These are phyloP conservation scores for Petrocephalus zakoni DNA, from an alignment of 2,113 vertebrate species.

Conservation along the genomic window DNA sequence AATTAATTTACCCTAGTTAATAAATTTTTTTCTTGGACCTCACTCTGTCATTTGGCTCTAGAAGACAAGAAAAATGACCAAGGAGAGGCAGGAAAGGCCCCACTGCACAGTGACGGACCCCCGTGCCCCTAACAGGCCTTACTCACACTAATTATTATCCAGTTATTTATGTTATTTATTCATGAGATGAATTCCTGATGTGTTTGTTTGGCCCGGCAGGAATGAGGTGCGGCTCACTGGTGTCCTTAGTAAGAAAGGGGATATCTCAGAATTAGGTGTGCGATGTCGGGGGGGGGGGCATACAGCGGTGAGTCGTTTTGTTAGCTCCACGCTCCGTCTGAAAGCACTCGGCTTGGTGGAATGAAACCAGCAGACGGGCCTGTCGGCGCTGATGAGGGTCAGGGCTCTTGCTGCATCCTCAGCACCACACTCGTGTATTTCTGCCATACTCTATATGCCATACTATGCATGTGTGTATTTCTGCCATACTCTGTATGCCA, in stretches of 20 bases:
- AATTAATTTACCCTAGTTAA: not conserved
- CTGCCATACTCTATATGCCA: not conserved
- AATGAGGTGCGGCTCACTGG: slow-evolving; percentile 26
- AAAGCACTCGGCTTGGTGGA: not conserved
- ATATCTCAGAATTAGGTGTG: not conserved
- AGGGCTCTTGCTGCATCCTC: not conserved
- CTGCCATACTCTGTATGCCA: not conserved
- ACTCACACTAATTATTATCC: slow-evolving; percentile 33
- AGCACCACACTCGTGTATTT: not conserved
- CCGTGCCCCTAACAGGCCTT: slow-evolving; percentile 13
- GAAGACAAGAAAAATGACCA: not conserved
- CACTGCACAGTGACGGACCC: slow-evolving; percentile 10
- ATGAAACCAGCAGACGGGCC: not conserved
- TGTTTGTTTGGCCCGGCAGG: slow-evolving; percentile 28
- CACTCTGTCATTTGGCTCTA: not conserved
- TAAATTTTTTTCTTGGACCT: not conserved
- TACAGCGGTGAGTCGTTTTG: not conserved
- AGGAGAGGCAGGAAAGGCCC: not conserved
- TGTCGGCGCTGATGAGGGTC: not conserved
- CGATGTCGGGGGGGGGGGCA: not conserved
- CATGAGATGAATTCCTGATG: slow-evolving; percentile 34
- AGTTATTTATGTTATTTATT: slow-evolving; percentile 37
- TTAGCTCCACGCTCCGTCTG: not conserved
- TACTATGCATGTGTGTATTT: not conserved
- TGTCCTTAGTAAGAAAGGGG: not conserved